phyloP scores from a whole-genome alignment of 2,113 vertebrate species.

The Buteo buteo region DNA sequence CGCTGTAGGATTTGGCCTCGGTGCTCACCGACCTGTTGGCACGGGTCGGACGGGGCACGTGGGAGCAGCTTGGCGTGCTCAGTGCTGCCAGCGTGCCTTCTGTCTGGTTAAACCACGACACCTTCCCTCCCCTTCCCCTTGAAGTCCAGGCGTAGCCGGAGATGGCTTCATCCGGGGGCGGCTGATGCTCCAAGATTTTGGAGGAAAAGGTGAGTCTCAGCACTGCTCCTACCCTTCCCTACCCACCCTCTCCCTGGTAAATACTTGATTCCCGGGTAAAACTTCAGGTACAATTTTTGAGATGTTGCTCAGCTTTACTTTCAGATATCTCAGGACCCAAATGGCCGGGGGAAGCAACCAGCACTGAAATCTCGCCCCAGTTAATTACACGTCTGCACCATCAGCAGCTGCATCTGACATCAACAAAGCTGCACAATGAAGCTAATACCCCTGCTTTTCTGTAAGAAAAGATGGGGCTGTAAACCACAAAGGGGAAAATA shows the following conservation, averaged over 20 bases:
- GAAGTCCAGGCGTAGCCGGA: fast-evolving
- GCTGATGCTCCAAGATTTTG: not conserved
- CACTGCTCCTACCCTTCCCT: not conserved
- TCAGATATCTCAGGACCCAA: not conserved
- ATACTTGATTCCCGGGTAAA: not conserved
- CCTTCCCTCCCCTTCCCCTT: not conserved
- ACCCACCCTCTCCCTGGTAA: not conserved
- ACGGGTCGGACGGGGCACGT: not conserved
- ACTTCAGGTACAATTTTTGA: not conserved
- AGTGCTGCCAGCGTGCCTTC: fast-evolving
- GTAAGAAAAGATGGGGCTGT: not conserved
- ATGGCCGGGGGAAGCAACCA: not conserved
- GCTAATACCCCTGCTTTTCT: not conserved
- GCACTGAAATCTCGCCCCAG: not conserved
- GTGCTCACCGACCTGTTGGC: not conserved
- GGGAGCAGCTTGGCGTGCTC: not conserved
- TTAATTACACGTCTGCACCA: not conserved
- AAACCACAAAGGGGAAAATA: slow-evolving; percentile 9
- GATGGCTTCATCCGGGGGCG: not conserved
- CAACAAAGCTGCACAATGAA: not conserved
- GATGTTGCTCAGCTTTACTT: not conserved
- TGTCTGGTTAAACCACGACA: no score
- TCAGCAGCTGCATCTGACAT: not conserved
- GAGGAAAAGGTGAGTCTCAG: not conserved
- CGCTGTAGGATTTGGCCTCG: not conserved